Evolutionary conservation across 2,888 invertebrate genomes (phyloP).

Genomic region (Rhorus exstirpatorius): DNA sequence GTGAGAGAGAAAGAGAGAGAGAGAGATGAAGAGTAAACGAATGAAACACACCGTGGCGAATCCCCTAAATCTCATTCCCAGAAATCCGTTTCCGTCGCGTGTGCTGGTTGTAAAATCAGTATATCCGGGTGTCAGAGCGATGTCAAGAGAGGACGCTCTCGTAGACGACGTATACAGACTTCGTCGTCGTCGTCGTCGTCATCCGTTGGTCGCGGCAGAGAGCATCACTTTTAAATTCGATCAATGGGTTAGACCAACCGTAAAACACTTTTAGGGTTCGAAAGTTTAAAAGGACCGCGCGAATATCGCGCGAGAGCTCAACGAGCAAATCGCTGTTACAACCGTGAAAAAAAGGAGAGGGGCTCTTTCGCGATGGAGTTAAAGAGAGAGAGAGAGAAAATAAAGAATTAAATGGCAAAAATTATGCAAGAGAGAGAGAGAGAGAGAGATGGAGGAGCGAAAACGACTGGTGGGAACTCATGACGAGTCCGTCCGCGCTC

Average conservation of each 20-base stretch:
- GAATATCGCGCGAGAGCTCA: conserved; percentile 69
- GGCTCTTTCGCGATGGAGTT: conserved; percentile 31
- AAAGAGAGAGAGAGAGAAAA: conserved; percentile 73
- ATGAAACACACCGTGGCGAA: conserved; percentile 54
- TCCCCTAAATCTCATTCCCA: conserved; percentile 83
- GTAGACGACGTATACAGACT: conserved; percentile 25
- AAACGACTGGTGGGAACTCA: conserved; percentile 66
- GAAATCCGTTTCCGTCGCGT: conserved; percentile 85
- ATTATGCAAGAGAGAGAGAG: conserved; percentile 49
- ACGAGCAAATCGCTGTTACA: conserved; percentile 81
- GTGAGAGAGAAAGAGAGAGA: conserved; percentile 2
- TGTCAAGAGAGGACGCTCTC: conserved; percentile 80
- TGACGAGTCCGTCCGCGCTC: conserved; percentile 64
- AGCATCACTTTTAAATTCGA: conserved; percentile 85
- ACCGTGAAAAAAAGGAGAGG: conserved; percentile 79
- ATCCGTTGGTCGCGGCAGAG: conserved; percentile 62
- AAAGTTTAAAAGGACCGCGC: conserved; percentile 83
- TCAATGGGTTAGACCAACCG: conserved; percentile 85
- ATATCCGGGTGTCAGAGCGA: conserved; percentile 86
- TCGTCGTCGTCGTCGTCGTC: conserved; percentile 59
- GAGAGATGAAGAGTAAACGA: conserved; percentile 45
- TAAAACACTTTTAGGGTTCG: conserved; percentile 86
- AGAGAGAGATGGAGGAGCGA: conserved; percentile 39
- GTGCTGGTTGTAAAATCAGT: conserved; percentile 86
- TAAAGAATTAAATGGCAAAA: conserved; percentile 54